Evolutionary conservation across 64 coral and sea anemone genomes (phyloP), one percentile per base, ranked within the genome.

Genomic region (Catalaphyllia jardinei): DNA sequence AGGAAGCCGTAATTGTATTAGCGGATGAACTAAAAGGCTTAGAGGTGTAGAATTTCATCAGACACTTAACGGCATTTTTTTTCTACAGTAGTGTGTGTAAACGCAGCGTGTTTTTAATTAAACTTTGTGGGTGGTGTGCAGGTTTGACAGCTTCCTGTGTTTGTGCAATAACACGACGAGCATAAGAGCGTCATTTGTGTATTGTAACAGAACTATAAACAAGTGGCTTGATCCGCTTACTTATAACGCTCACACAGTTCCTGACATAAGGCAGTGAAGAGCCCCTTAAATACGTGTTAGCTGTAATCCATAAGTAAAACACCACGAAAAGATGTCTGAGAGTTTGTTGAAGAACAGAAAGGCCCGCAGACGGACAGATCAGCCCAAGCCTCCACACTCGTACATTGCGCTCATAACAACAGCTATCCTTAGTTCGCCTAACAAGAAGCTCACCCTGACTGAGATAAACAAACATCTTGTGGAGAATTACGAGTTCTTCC

Each of bases 381-480:
- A 92, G 60, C 87, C 74, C 55, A 99, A 99, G 80, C 97, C 97
- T 3, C 97, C 97, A 22, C 97, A 95, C 28, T 99, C 97, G 12
- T 99, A 99, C 29, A 99, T 99, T 67, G 97, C 97, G 13, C 67
- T 99, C 6, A 99, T 99, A 65, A 92, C 97, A 29, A 99, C 97
- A 60, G 97, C 97, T 4, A 99, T 99, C 25, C 88, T 99, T 62
- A 99, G 89, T 29, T 99, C 97, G 27, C 97, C 97, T 15, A 78
- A 90, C 49, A 95, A 93, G 76, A 95, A 90, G 61, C 79, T 99
- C 17, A 99, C 97, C 11, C 76, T 99, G 46, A 95, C 97, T 18
- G 97, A 99, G 67, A 99, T 99, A 57, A 99, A 99, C 79, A 92
- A 99, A 14, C 95, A 95, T 88, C 61, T 99, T n/a, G 88, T 95